Conservation (phyloP, 2,113 vertebrate genomes). For the Neolamprologus toae region DNA sequence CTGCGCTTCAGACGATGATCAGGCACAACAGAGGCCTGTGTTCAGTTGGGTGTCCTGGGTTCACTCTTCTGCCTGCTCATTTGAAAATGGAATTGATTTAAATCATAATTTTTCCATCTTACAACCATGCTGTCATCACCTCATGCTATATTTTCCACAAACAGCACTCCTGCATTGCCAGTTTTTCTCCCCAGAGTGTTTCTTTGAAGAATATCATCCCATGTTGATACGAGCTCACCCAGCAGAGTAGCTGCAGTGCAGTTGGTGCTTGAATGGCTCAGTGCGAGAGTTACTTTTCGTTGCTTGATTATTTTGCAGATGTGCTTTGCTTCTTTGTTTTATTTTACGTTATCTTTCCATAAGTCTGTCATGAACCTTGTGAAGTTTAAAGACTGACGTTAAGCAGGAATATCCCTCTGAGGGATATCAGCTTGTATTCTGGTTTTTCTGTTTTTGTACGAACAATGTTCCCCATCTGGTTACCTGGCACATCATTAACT, state of each 20-base stretch:
- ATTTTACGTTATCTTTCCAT: conserved; percentile 28
- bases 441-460: conserved; percentile 34
- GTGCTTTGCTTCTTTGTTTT: conserved; percentile 29
- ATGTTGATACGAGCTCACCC: conserved; percentile 19
- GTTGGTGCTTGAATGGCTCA: conserved; percentile 19
- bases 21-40: neutral
- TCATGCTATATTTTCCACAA: neutral
- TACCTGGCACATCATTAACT: conserved; percentile 75
- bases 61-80: conserved; percentile 20
- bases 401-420: neutral
- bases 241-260: neutral
- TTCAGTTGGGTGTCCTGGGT: neutral
- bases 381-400: neutral
- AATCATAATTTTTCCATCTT: conserved; percentile 23
- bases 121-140: conserved; percentile 15
- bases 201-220: neutral
- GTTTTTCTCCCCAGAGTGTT: neutral
- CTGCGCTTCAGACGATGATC: neutral
- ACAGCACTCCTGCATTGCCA: neutral
- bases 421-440: neutral
- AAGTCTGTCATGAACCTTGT: conserved; percentile 8
- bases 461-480: conserved; percentile 45
- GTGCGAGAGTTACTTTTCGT: conserved; percentile 7
- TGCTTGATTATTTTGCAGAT: conserved; percentile 55
- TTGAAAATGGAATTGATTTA: conserved; percentile 21